Evolutionary conservation across 2,888 invertebrate genomes (phyloP).

Genomic region (Xestia sexstrigata): DNA sequence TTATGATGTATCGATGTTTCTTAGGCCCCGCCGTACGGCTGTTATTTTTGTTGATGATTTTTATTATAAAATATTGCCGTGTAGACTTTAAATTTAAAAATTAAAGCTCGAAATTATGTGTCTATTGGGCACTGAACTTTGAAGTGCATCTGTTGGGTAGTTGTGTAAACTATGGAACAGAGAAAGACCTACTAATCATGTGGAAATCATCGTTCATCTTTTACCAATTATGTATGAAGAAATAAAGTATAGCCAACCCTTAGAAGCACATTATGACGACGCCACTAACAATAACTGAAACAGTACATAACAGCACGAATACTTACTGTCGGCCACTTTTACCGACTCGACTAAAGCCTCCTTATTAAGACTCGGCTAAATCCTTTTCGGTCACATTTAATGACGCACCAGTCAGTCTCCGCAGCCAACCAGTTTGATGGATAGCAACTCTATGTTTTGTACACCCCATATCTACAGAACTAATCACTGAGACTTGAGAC

Average conservation of each 20-base stretch:
- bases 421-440: constrained; percentile 83
- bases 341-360: constrained; percentile 80
- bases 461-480: constrained; percentile 76
- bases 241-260: neutral
- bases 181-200: neutral
- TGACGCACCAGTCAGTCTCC: constrained; percentile 82
- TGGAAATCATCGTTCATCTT: neutral
- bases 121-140: constrained; percentile 6
- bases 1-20: constrained; percentile 69
- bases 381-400: constrained; percentile 88
- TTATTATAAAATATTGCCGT: constrained; percentile 60
- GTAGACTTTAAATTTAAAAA: constrained; percentile 36
- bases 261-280: constrained; percentile 16
- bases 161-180: constrained; percentile 1
- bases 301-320: constrained; percentile 58
- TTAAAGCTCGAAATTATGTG: constrained; percentile 16
- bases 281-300: constrained; percentile 60
- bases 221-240: neutral
- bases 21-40: constrained; percentile 55
- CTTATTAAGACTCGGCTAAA: constrained; percentile 84
- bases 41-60: constrained; percentile 58
- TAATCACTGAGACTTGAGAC: constrained; percentile 71
- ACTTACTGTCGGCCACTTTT: constrained; percentile 74
- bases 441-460: constrained; percentile 82
- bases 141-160: neutral